phyloP scores from a whole-genome alignment of 2,888 invertebrate species.

The Podotricha telesiphe region DNA sequence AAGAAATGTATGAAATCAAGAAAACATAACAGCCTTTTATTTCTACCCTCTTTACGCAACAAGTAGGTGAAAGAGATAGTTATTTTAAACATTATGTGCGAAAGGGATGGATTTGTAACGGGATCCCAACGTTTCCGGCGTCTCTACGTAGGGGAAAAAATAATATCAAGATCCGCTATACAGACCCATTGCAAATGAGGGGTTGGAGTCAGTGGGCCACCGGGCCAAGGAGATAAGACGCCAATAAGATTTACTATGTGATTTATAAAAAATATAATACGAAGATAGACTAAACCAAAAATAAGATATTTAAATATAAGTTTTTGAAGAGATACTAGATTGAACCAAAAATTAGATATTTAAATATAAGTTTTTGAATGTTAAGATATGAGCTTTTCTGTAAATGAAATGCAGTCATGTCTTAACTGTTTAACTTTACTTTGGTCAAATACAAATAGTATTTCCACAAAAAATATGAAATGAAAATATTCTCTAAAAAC shows the following conservation, averaged over 20 bases:
- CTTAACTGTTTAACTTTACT: too few relatives aligned
- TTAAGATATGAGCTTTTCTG: too few relatives aligned
- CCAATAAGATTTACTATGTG: not conserved
- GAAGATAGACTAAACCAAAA: too few relatives aligned
- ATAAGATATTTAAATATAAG: too few relatives aligned
- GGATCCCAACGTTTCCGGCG: constrained; percentile 68
- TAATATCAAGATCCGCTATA: constrained; percentile 59
- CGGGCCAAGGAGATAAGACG: constrained; percentile 54
- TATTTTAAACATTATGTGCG: constrained; percentile 18
- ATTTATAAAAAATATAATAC: not conserved
- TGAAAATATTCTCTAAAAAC: too few relatives aligned
- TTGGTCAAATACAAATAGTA: too few relatives aligned
- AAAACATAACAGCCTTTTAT: constrained; percentile 57
- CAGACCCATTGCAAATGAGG: constrained; percentile 39
- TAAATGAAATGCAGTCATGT: too few relatives aligned
- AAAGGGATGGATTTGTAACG: constrained; percentile 60
- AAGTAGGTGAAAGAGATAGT: constrained; percentile 32
- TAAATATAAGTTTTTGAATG: too few relatives aligned
- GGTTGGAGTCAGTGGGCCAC: constrained; percentile 62
- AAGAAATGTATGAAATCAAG: constrained; percentile 51
- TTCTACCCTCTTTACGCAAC: constrained; percentile 52
- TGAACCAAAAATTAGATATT: too few relatives aligned
- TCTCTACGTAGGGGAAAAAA: constrained; percentile 63
- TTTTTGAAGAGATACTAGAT: too few relatives aligned
- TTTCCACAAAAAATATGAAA: too few relatives aligned